phyloP scores from a whole-genome alignment of 2,797 vertebrate species.

The Anisognathus igniventris region DNA sequence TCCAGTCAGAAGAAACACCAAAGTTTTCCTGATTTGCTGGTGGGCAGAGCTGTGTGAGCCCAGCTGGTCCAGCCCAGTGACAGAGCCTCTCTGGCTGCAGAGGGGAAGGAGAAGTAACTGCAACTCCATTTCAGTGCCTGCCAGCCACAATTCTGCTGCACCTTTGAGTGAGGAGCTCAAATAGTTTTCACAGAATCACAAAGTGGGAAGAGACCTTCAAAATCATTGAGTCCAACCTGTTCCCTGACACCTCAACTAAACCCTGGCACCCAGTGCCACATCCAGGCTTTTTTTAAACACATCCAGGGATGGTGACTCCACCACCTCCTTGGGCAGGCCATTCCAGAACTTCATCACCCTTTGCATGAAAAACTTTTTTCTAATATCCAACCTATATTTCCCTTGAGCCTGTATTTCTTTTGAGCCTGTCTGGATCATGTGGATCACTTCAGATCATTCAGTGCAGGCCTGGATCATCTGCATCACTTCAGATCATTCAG shows the following conservation, averaged over 20 bases:
- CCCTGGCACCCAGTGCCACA: background rate
- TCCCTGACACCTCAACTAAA: too few relatives aligned
- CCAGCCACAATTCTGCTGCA: background rate
- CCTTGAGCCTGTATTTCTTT: background rate
- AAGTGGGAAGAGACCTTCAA: background rate
- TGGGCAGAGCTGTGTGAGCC: background rate
- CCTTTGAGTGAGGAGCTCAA: background rate
- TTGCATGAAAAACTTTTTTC: background rate
- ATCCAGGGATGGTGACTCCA: background rate
- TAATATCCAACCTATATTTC: background rate
- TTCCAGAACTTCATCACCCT: background rate
- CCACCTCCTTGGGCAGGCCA: background rate
- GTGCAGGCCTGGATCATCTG: background rate
- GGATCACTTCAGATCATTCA: background rate
- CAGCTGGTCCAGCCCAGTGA: conserved; percentile 3
- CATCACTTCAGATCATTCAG: background rate
- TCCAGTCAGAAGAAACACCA: background rate
- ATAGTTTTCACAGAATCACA: background rate
- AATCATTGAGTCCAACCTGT: background rate
- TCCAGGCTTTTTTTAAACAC: background rate
- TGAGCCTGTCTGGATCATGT: background rate
- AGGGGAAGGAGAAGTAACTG: background rate
- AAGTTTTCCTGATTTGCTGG: background rate
- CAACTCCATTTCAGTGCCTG: background rate
- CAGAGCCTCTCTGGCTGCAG: background rate